Evolutionary conservation across 2,888 invertebrate genomes (phyloP), one percentile per base, ranked within the genome.

Genomic region (Nycteola revayana): DNA sequence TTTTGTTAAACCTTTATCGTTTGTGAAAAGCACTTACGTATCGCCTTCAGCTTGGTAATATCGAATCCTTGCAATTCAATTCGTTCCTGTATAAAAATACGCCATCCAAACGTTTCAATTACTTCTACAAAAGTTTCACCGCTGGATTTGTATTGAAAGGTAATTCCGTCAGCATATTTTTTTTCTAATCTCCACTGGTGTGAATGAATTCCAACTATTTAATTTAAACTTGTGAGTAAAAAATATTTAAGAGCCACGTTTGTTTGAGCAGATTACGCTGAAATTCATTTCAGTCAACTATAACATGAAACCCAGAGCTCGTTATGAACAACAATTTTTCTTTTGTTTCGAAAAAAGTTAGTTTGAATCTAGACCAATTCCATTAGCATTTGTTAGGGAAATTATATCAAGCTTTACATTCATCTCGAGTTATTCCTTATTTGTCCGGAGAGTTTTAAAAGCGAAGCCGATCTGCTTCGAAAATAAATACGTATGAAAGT

Each of bases 391-490:
- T 63, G 65, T 57, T 60, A 59, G 45, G 60, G 29, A 66, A 73
- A 75, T 55, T 74, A 69, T 65, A 62, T 60, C 49, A 57, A 64
- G 62, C 60, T 60, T 58, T 63, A 60, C 65, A 62, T 68, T 71
- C 43, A 72, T 64, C 67, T 68, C 49, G 45, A 70, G 58, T 61
- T 60, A 61, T 40, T 62, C 50, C 43, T 49, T 51, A 50, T 63
- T 66, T 59, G 57, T 57, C 43, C 49, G 51, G 26, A 10, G 46
- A 64, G 57, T 64, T 72, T 55, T 46, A 38, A 62, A 62, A 67
- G 45, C 49, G 38, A 21, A 45, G 31, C 42, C 44, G 45, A 56
- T 60, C 59, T 47, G 32, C 42, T 43, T 48, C 42, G 36, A 40
- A 49, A 42, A 38, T 49, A 48, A 53, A 50, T 44, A 51, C 54